phyloP scores from a whole-genome alignment of 2,797 vertebrate species.

The Muraenolepis orangiensis region DNA sequence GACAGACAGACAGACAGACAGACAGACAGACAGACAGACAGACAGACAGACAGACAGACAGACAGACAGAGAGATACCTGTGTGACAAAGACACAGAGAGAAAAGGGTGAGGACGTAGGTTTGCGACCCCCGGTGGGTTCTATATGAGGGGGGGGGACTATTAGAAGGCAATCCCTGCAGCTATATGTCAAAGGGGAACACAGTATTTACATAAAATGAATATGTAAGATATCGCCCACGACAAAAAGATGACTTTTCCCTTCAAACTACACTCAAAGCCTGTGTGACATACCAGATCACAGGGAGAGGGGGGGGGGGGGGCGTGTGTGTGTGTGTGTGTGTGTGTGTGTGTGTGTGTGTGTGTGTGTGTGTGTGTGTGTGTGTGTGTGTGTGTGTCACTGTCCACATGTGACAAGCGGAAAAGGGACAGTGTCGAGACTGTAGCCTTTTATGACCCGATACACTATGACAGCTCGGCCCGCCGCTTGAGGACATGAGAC shows the following conservation, averaged over 20 bases:
- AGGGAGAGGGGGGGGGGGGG: neutral
- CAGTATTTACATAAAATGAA: too few species aligned
- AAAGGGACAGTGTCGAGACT: constrained; percentile 75
- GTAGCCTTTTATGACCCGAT: constrained; percentile 77
- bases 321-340: constrained; percentile 29
- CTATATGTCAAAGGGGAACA: too few species aligned
- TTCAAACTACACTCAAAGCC: neutral
- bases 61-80: neutral
- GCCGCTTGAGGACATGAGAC: constrained; percentile 68
- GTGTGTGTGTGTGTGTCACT: constrained; percentile 49
- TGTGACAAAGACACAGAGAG: neutral
- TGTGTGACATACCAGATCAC: neutral
- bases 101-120: too few species aligned
- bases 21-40: too few species aligned
- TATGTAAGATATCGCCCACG: too few species aligned
- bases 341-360: constrained; percentile 26
- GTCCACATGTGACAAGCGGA: constrained; percentile 73
- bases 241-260: neutral
- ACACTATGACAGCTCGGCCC: constrained; percentile 78
- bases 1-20: too few species aligned
- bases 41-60: too few species aligned
- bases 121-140: too few species aligned
- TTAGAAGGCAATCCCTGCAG: too few species aligned
- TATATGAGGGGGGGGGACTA: too few species aligned
- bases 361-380: constrained; percentile 38